Evolutionary conservation across 2,797 vertebrate genomes (phyloP).

Genomic region (Coracias cyanogaster): DNA sequence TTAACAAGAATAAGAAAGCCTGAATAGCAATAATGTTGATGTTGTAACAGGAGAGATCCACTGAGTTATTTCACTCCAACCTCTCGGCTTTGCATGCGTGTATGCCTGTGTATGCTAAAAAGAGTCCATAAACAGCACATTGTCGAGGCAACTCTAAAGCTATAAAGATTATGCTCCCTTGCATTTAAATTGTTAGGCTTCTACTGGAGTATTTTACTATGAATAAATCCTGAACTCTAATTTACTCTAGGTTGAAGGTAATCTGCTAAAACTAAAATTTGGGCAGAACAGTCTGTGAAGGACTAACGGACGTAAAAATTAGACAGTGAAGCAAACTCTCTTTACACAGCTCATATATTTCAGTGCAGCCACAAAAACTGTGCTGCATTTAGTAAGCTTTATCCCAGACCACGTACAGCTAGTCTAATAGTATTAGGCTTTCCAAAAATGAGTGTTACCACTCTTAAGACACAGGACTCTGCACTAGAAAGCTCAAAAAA

Average conservation of each 20-base stretch:
- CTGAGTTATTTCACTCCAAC: neutral
- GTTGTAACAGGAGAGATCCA: conserved; percentile 1
- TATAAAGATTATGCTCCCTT: neutral
- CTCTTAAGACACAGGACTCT: neutral
- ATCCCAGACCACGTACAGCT: neutral
- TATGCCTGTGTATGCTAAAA: conserved; percentile 28
- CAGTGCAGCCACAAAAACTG: conserved; percentile 4
- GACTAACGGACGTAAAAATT: conserved; percentile 25
- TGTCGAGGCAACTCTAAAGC: neutral
- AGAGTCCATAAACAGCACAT: neutral
- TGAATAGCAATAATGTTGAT: conserved; percentile 11
- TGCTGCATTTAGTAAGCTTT: conserved; percentile 38
- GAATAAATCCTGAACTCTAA: conserved; percentile 9
- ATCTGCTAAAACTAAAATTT: conserved; percentile 58
- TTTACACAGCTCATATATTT: conserved; percentile 15
- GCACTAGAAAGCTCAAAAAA: neutral
- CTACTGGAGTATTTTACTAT: neutral
- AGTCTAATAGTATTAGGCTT: neutral
- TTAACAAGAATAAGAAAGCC: conserved; percentile 20
- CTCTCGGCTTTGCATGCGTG: neutral
- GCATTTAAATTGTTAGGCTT: conserved; percentile 15
- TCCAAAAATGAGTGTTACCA: neutral
- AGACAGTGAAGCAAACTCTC: conserved; percentile 10
- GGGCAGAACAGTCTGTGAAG: neutral
- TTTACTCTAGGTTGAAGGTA: conserved; percentile 65